Base-by-base conservation (phyloP, 2,888 invertebrate genomes). In the Cecidostiba fungosa region DNA sequence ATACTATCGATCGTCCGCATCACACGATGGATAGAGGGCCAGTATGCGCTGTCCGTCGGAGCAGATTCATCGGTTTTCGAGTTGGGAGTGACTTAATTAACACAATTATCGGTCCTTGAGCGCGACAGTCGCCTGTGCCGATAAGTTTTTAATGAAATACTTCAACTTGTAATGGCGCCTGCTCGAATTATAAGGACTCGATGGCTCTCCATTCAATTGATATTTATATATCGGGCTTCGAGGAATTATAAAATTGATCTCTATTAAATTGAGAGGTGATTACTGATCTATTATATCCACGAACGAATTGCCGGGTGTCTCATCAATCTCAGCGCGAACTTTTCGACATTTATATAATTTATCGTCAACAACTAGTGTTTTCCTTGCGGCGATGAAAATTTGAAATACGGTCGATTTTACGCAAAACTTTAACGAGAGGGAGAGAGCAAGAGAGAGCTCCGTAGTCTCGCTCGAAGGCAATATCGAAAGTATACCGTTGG, bases 131-230 rank as follows among this genome's bases (percentile, higher is more conserved):
- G 54, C n/a, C n/a, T 59, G 14, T 8, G 10, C 14, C 66, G 66
- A 66, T 66, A 66, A 66, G 66, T 66, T 73, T 47, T 73, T 66
- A 66, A 66, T 66, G 66, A 66, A 66, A 66, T 12, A 23, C 29
- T 59, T 59, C 8, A n/a, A 59, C 54, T 59, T 59, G 54, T 59
- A 59, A 59, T 59, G 10, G n/a, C 54, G 54, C 8, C n/a, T 59
- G 19, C 10, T 59, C 19, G 54, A n/a, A n/a, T n/a, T n/a, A n/a
- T 1, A 16, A 23, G 14, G 12, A 3, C 23, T 26, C 29, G 16
- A 29, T 29, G 29, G 29, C 29, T 29, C 12, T 66, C 16, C 12
- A 3, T 16, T 66, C 29, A 29, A 66, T 26, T 66, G 29, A 66
- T 66, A 66, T 66, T 66, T 26, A 14, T 66, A n/a, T 29, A 66